Conservation (phyloP, 2,113 vertebrate genomes). For the Xyliphius kryptos region DNA sequence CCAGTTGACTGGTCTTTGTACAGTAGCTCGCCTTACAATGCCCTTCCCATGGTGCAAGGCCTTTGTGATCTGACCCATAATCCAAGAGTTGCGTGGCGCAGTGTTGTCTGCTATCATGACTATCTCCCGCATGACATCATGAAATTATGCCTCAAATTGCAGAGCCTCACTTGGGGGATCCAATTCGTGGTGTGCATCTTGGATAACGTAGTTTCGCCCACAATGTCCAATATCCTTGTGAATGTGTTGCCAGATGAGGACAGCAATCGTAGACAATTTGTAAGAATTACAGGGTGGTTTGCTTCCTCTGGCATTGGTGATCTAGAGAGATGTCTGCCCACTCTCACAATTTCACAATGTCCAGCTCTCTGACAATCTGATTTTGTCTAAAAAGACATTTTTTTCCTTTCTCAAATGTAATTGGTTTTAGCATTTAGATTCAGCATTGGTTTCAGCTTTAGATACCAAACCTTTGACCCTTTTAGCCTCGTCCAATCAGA, state of each 20-base stretch:
- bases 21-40: neutral
- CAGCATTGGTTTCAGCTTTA: too few species aligned
- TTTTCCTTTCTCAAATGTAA: too few species aligned
- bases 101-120: neutral
- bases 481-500: too few species aligned
- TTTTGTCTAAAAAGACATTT: too few species aligned
- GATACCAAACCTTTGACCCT: too few species aligned
- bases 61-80: neutral
- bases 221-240: slow-evolving; percentile 20
- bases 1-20: neutral
- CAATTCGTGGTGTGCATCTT: too few species aligned
- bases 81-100: neutral
- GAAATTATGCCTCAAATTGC: too few species aligned
- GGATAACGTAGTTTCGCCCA: too few species aligned
- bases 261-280: too few species aligned
- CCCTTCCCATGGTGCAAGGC: neutral
- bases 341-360: slow-evolving; percentile 10
- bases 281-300: slow-evolving; percentile 18
- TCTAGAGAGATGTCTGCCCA: slow-evolving; percentile 7
- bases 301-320: slow-evolving; percentile 1
- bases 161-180: too few species aligned
- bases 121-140: slow-evolving; percentile 13
- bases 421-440: too few species aligned
- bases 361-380: too few species aligned
- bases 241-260: neutral